Conservation (phyloP, 2,888 invertebrate species). For the Dynastes tityus region DNA sequence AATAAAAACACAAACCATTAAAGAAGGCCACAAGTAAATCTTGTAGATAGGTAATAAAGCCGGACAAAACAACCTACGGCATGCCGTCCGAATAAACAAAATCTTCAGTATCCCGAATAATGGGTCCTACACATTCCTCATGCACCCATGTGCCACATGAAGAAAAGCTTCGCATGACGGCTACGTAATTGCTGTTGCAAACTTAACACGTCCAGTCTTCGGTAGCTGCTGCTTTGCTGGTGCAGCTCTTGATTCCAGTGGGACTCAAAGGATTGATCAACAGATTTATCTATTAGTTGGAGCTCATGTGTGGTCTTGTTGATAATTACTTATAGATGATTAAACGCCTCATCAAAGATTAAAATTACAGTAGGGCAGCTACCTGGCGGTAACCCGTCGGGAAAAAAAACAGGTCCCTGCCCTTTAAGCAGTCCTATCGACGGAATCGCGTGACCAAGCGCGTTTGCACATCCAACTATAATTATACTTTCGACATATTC, state of each 20-base stretch:
- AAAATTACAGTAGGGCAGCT: conserved; percentile 19
- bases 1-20: too few relatives aligned
- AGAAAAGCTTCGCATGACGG: too few relatives aligned
- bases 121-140: too few relatives aligned
- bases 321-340: conserved; percentile 59
- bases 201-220: conserved; percentile 55
- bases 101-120: too few relatives aligned
- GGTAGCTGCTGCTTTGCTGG: conserved; percentile 59
- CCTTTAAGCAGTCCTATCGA: conserved; percentile 51
- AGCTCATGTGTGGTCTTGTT: conserved; percentile 58
- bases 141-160: too few relatives aligned
- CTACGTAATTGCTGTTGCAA: too few relatives aligned
- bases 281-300: conserved; percentile 61
- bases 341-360: conserved; percentile 56
- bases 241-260: conserved; percentile 63
- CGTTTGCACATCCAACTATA: conserved; percentile 61
- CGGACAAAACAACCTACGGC: too few relatives aligned
- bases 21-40: too few relatives aligned
- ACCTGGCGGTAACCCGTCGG: conserved; percentile 52
- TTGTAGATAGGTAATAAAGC: too few relatives aligned
- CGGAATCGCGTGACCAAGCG: conserved; percentile 55
- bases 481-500: conserved; percentile 64
- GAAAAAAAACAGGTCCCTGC: conserved; percentile 53
- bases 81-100: too few relatives aligned
- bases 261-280: conserved; percentile 61